Evolutionary conservation across 2,888 invertebrate species (phyloP), one percentile per base, ranked within the genome.

Genomic region (Drosophila yooni): DNA sequence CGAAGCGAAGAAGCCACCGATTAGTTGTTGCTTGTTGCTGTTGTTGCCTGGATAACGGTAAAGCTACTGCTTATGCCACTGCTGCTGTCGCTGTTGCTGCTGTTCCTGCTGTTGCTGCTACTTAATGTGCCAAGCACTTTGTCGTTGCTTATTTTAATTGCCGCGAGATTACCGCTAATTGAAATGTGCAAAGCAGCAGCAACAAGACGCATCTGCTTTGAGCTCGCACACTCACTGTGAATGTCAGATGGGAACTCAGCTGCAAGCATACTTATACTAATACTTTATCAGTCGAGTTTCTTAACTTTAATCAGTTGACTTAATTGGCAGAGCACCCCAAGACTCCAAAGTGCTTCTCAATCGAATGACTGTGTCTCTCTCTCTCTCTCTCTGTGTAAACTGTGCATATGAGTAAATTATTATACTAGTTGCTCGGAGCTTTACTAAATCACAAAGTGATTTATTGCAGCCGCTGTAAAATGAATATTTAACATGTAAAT

Each of bases 201-300:
- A 76, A 70, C 60, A 60, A 52, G 43, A 46, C 61, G 66, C 79
- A 77, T 56, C 68, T 79, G 79, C 81, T 76, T 79, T 76, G 38
- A 51, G 56, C 46, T 25, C 52, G 46, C 40, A 63, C 70, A 62
- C 58, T 66, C 57, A 52, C 61, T 57, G 33, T 53, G 56, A 63
- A 66, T 66, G 64, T 75, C 70, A 61, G 63, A 52, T 67, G 71
- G 68, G 29, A 65, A 71, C 54, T 81, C 81, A 68, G 71, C 64
- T 80, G 77, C 61, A 58, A 56, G 71, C 77, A 76, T 56, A 56
- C 54, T 56, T 56, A 29, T 29, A 38, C 56, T 25, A 46, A 36
- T 36, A 38, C 27, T 25, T 25, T 78, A 64, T 72, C 59, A 68
- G 29, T 29, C 52, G 62, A 67, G 40, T 80, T 80, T 65, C 68